These are phyloP conservation scores for Dendronephthya gigantea DNA, from an alignment of 64 coral and sea anemone species.

Conservation along the genomic window DNA sequence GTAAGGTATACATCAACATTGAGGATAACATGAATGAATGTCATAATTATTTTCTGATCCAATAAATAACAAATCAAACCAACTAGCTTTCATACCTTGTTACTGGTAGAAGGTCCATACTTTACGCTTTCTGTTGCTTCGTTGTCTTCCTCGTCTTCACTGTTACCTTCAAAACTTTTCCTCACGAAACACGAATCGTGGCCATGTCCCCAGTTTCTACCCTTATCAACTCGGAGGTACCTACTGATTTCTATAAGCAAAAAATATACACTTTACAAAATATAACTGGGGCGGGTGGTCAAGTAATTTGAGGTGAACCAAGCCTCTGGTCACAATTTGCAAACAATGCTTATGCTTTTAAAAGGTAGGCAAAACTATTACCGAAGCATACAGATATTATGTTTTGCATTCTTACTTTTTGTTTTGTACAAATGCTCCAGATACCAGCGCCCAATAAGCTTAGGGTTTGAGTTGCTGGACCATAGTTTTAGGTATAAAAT, in stretches of 20 bases:
- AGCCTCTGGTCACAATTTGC: background rate
- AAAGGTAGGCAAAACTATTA: too few species aligned
- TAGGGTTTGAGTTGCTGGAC: too few species aligned
- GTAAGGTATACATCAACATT: too few species aligned
- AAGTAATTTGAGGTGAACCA: background rate
- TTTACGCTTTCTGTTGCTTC: background rate
- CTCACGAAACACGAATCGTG: background rate
- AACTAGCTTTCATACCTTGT: constrained; percentile 4
- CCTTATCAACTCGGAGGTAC: constrained; percentile 1
- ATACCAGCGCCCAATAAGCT: too few species aligned
- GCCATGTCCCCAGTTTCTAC: constrained; percentile 18
- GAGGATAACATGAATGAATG: too few species aligned
- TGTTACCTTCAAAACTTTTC: background rate
- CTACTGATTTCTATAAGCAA: constrained; percentile 5
- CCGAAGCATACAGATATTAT: too few species aligned
- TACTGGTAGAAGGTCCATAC: constrained; percentile 8
- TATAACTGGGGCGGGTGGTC: background rate
- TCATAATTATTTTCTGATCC: too few species aligned
- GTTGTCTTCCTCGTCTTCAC: background rate
- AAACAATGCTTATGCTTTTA: background rate
- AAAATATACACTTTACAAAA: background rate
- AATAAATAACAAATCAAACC: background rate
- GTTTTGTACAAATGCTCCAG: too few species aligned
- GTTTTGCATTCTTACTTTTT: too few species aligned
- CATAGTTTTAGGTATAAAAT: too few species aligned